These are phyloP conservation scores for Cotesia congregata DNA, from an alignment of 2,888 invertebrate species.

Conservation along the genomic window DNA sequence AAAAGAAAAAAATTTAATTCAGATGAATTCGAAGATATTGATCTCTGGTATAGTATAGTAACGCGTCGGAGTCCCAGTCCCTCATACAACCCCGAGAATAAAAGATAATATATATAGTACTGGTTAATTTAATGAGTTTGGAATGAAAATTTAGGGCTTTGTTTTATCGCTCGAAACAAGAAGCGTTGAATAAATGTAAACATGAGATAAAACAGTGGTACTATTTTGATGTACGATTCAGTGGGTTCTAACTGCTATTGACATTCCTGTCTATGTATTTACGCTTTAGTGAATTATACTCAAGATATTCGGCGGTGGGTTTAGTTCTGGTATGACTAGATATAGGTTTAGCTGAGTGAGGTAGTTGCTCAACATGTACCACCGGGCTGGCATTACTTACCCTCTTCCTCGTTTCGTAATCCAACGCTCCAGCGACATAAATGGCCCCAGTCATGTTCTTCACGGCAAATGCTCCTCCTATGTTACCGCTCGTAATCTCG, in stretches of 20 bases:
- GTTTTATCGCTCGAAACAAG: not conserved
- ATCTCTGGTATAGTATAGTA: too few relatives aligned
- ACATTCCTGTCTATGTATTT: constrained; percentile 17
- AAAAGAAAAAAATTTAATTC: too few relatives aligned
- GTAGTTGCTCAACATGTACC: not conserved
- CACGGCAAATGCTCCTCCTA: constrained; percentile 97
- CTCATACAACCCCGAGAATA: too few relatives aligned
- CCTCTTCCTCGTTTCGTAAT: constrained; percentile 96
- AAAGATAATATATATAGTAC: too few relatives aligned
- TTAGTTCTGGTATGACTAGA: too few relatives aligned
- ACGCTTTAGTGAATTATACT: not conserved
- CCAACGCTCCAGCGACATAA: constrained; percentile 96
- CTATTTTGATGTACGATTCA: constrained; percentile 23
- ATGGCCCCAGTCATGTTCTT: constrained; percentile 99
- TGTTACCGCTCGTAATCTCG: constrained; percentile 99
- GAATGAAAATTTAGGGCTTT: not conserved
- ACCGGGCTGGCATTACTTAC: constrained; percentile 75
- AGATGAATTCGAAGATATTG: too few relatives aligned
- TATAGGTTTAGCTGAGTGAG: not conserved
- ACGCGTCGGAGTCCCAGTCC: too few relatives aligned
- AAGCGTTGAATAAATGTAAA: constrained; percentile 22
- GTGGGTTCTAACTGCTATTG: not conserved
- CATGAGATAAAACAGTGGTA: not conserved
- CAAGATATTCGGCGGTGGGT: not conserved
- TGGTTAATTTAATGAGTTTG: too few relatives aligned